phyloP scores from a whole-genome alignment of 2,888 invertebrate species.

The Congeria kusceri region DNA sequence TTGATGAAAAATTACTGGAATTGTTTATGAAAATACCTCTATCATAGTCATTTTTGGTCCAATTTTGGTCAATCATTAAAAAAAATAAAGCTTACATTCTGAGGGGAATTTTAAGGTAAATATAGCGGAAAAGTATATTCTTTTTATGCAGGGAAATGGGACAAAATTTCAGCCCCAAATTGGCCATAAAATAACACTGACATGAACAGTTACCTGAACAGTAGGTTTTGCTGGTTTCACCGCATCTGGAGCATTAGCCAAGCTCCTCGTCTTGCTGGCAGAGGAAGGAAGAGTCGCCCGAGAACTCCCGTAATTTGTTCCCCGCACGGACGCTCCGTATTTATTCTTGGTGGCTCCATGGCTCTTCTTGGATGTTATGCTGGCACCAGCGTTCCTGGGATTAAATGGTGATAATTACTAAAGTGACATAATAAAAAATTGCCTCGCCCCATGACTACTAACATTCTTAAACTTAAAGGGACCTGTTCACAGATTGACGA shows the following conservation, averaged over 20 bases:
- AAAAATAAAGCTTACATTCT: too few relatives aligned
- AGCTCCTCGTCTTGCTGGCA: conserved; percentile 72
- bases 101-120: too few relatives aligned
- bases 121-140: too few relatives aligned
- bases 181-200: not conserved
- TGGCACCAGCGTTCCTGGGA: conserved; percentile 57
- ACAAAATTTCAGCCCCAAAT: too few relatives aligned
- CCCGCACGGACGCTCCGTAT: conserved; percentile 66
- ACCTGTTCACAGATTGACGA: too few relatives aligned
- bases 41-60: too few relatives aligned
- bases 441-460: too few relatives aligned
- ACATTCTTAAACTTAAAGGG: too few relatives aligned
- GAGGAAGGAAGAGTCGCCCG: conserved; percentile 79
- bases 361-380: conserved; percentile 69
- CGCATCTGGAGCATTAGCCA: conserved; percentile 58
- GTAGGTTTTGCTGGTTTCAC: conserved; percentile 63
- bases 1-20: too few relatives aligned
- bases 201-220: conserved; percentile 66
- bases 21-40: too few relatives aligned
- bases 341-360: conserved; percentile 72
- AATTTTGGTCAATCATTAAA: too few relatives aligned
- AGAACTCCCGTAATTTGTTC: conserved; percentile 72
- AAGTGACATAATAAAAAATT: not conserved
- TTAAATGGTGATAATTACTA: conserved; percentile 5
- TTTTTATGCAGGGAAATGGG: too few relatives aligned